Base-by-base conservation (phyloP, 2,113 vertebrate genomes). In the Rhynchomys soricoides region DNA sequence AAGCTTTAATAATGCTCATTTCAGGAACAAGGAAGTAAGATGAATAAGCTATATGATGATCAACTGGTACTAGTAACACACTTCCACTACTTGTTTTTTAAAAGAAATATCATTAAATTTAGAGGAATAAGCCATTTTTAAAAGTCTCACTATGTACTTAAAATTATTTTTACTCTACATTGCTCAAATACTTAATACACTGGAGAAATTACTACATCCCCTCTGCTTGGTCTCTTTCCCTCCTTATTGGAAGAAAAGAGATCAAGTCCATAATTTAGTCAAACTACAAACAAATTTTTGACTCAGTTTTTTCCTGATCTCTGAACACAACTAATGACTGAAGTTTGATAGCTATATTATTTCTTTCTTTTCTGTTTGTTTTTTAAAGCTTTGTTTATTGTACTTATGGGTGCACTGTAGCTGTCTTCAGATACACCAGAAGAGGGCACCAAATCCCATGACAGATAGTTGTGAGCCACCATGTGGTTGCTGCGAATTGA, bases 1-100 rank as follows among this genome's bases (percentile, higher is more conserved):
- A 64, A 86, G 55, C 83, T 95, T 86, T 90, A 97, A 71, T 95
- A 92, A 77, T 82, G 48, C 29, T 45, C 8, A 57, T 79, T 93
- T 62, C 71, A 89, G 59, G 55, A 96, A 94, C 9, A 45, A 52
- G 29, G 43, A 92, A 89, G 31, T 45, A 64, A 17, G 34, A 82
- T 62, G 15, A 24, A 48, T 0, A 55, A 3, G 50, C 40, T 85
- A 37, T 29, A 12, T 48, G 19, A 70, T 73, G 29, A 82, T 94
- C 43, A 88, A 50, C 4, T 90, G 29, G 17, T 87, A 62, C 90
- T 88, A 77, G 34, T 24, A 92, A 90, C 15, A 94, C 48, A 95
- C 70, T 97, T 90, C 37, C 45, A 93, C 55, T 19, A 64, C 71
- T 88, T 19, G 15, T 62, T 88, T 24, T 24, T 62, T 64, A 57